phyloP scores from a whole-genome alignment of 2,888 invertebrate species.

The Drosophila mayaguana region DNA sequence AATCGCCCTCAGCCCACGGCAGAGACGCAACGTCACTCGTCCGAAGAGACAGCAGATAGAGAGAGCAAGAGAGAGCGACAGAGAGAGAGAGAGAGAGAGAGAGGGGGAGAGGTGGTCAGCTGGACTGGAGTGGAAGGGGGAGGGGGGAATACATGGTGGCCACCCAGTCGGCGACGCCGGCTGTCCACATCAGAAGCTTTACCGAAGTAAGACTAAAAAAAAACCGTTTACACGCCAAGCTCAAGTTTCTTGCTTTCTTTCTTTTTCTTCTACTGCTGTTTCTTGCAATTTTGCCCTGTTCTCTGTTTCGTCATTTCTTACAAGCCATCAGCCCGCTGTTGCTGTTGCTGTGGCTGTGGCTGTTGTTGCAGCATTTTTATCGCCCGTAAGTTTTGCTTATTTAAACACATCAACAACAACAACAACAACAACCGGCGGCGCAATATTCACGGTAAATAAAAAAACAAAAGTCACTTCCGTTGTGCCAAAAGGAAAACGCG shows the following conservation, averaged over 20 bases:
- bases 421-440: constrained; percentile 63
- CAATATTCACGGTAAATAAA: constrained; percentile 78
- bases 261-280: constrained; percentile 36
- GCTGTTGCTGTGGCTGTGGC: constrained; percentile 16
- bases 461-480: constrained; percentile 83
- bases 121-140: not conserved
- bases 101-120: not conserved
- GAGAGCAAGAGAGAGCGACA: not conserved
- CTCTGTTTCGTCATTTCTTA: constrained; percentile 65
- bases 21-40: constrained; percentile 67
- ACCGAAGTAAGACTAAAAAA: constrained; percentile 36
- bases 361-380: constrained; percentile 69
- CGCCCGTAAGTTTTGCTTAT: constrained; percentile 75
- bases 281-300: constrained; percentile 50
- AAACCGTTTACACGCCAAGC: constrained; percentile 71
- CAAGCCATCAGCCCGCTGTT: constrained; percentile 47
- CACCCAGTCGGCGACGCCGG: constrained; percentile 65
- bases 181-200: constrained; percentile 63
- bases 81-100: not conserved
- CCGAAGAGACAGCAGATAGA: constrained; percentile 11
- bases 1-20: constrained; percentile 68
- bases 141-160: constrained; percentile 39
- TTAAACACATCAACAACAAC: constrained; percentile 66
- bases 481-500: constrained; percentile 72
- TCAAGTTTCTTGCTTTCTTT: constrained; percentile 51